A percentile compares a stretch with the other conserved stretches of the same genome.
phyloP scores from a whole-genome alignment of 2,113 vertebrate genomes.

The Bucco capensis region DNA sequence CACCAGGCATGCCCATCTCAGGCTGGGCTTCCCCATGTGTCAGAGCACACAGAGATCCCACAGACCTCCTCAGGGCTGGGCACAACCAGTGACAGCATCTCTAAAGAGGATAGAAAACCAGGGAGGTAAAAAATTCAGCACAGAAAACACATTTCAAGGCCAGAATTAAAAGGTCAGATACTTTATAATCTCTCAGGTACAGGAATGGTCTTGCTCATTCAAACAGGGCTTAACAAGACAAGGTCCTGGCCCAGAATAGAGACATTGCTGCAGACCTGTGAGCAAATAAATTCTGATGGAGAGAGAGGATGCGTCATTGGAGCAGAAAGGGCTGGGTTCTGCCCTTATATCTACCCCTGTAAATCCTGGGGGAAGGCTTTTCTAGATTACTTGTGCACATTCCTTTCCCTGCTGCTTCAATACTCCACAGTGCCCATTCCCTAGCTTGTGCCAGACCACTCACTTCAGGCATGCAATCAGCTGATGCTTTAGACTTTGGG shows the following conservation, averaged over 20 bases:
- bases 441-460: fast-evolving
- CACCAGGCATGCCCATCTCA: neutral
- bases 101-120: neutral
- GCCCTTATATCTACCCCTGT: neutral
- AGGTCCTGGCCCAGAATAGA: neutral
- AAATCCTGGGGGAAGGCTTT: neutral
- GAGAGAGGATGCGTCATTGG: neutral
- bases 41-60: neutral
- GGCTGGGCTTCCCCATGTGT: fast-evolving
- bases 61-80: neutral
- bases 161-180: constrained; percentile 7
- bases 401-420: neutral
- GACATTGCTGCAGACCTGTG: neutral
- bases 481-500: neutral
- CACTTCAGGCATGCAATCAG: neutral
- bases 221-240: neutral
- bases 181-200: neutral
- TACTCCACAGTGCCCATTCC: neutral
- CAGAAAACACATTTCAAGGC: neutral
- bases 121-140: fast-evolving
- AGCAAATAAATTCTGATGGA: constrained; percentile 11
- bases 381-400: neutral
- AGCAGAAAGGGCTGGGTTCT: neutral
- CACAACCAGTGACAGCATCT: neutral
- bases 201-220: neutral